A percentile compares a stretch with the other conserved stretches of the same genome.
Conservation (phyloP, 2,113 vertebrate genomes). For the Amia ocellicauda region DNA sequence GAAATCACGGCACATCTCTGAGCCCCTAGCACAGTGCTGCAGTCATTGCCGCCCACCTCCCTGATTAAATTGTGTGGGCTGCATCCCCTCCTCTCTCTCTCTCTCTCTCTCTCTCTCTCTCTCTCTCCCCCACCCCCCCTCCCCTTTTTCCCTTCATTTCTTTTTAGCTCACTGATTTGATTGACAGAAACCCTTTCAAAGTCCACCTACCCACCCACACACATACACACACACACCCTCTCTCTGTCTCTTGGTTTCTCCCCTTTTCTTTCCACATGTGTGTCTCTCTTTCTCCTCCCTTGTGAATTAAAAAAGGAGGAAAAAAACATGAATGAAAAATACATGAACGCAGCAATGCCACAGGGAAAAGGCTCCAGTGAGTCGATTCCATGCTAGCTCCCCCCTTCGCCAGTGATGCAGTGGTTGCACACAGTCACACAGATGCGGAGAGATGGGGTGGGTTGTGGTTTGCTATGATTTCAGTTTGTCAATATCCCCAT, state of each 20-base stretch:
- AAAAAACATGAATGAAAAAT: conserved; percentile 19
- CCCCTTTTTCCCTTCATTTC: conserved; percentile 16
- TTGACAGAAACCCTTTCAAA: conserved; percentile 44
- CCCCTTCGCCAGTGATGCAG: too few species aligned
- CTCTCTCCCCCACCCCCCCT: not conserved
- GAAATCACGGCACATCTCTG: conserved; percentile 20
- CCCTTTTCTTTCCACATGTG: not conserved
- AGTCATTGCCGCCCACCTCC: conserved; percentile 22
- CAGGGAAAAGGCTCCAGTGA: not conserved
- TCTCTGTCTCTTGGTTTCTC: not conserved
- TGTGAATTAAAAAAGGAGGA: conserved; percentile 11
- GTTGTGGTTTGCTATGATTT: too few species aligned
- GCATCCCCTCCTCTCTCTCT: conserved; percentile 1
- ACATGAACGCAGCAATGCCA: conserved; percentile 4
- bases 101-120: conserved; percentile 9
- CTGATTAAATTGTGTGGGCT: conserved; percentile 27
- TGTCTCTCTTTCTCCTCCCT: not conserved
- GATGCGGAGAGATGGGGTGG: too few species aligned
- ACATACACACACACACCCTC: not conserved
- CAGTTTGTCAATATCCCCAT: too few species aligned
- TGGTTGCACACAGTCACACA: too few species aligned
- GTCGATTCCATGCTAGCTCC: too few species aligned
- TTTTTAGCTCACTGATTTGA: conserved; percentile 49
- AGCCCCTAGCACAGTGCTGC: conserved; percentile 14
- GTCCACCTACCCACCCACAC: conserved; percentile 13